These are phyloP conservation scores for Nannospalax galili DNA, from an alignment of 2,113 vertebrate genomes.

Conservation along the genomic window DNA sequence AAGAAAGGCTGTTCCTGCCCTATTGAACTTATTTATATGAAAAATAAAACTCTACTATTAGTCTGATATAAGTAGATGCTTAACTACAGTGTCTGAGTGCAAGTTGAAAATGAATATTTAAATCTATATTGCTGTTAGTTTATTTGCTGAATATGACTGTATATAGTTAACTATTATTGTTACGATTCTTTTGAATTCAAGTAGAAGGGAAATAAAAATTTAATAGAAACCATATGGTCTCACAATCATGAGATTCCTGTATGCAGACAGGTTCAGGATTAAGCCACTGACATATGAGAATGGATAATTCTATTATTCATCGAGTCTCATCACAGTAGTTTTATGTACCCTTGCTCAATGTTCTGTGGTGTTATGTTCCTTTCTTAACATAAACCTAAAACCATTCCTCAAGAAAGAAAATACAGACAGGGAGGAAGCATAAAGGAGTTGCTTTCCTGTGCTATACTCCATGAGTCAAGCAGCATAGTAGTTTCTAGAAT, in stretches of 20 bases:
- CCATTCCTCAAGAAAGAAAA: not conserved
- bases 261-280: not conserved
- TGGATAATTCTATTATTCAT: not conserved
- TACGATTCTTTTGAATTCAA: not conserved
- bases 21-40: not conserved
- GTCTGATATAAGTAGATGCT: not conserved
- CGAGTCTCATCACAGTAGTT: not conserved
- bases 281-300: not conserved
- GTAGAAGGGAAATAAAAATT: not conserved
- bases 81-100: not conserved
- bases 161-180: not conserved
- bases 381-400: not conserved
- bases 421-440: not conserved
- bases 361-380: not conserved
- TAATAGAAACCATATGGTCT: not conserved
- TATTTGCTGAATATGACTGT: not conserved
- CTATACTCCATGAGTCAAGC: not conserved
- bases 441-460: not conserved
- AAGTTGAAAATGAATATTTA: not conserved
- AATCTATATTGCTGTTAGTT: not conserved
- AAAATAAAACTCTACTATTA: not conserved
- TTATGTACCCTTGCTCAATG: not conserved
- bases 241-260: not conserved
- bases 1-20: not conserved
- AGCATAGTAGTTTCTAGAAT: not conserved